A percentile compares a stretch with the other conserved stretches of the same genome.
Evolutionary conservation across 1,140 invertebrate species (phyloP).

Genomic region (Argopecten irradians): DNA sequence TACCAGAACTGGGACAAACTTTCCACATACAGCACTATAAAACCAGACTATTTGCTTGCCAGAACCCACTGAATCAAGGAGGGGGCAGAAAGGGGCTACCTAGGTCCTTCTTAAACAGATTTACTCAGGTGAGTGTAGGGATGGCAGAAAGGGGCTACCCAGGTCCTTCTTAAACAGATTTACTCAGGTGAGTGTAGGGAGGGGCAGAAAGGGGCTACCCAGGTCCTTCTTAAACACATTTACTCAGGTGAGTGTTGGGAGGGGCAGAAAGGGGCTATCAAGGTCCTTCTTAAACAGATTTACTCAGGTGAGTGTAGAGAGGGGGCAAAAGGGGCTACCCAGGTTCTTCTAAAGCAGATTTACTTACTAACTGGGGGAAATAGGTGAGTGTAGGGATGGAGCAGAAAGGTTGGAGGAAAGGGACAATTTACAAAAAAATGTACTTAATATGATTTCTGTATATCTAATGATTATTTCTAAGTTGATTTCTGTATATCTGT

Average conservation of each 20-base stretch:
- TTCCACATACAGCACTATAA: conserved; percentile 83
- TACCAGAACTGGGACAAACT: conserved; percentile 93
- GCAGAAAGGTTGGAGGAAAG: too few species aligned
- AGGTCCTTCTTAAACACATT: conserved; percentile 99
- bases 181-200: conserved; percentile 90
- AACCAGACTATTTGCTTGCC: conserved; percentile 97
- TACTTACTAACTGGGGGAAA: too few species aligned
- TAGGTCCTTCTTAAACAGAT: conserved; percentile 97
- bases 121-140: conserved; percentile 91
- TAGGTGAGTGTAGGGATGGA: too few species aligned
- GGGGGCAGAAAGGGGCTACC: conserved; percentile 96
- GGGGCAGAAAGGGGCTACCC: conserved; percentile 95
- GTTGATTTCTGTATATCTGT: too few species aligned
- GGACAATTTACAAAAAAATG: too few species aligned
- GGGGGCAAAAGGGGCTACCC: conserved; percentile 95
- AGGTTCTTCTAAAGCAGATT: conserved; percentile 97
- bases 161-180: conserved; percentile 99
- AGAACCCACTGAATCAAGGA: conserved; percentile 98
- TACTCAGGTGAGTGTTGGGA: conserved; percentile 90
- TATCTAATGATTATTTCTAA: too few species aligned
- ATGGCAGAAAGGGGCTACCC: conserved; percentile 95
- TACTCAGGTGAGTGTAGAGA: conserved; percentile 90
- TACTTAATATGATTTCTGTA: too few species aligned
- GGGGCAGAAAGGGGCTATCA: conserved; percentile 95
- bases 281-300: conserved; percentile 99